Percentiles rank a stretch among this genome's conserved stretches.
Evolutionary conservation across 2,888 invertebrate genomes (phyloP).

Genomic region (Hydriomena furcata): DNA sequence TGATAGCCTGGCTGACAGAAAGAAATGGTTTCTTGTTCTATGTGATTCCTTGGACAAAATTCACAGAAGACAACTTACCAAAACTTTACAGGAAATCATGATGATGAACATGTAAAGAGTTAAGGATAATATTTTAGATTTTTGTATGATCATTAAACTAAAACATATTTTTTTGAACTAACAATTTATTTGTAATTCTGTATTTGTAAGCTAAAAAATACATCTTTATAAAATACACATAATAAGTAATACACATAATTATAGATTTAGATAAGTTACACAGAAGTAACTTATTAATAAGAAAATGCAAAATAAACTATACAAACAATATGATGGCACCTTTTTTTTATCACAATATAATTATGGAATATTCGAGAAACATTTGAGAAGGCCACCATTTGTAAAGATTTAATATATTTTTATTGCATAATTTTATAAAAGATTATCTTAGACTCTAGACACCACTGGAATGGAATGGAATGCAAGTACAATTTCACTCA

Average conservation of each 20-base stretch:
- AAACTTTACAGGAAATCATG: constrained; percentile 60
- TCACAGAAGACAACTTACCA: constrained; percentile 63
- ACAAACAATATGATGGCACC: not conserved
- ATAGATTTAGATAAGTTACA: too few relatives aligned
- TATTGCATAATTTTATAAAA: not conserved
- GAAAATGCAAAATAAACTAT: not conserved
- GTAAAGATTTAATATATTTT: too few relatives aligned
- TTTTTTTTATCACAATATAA: constrained; percentile 3
- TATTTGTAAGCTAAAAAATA: not conserved
- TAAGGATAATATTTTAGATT: too few relatives aligned
- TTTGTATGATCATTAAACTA: too few relatives aligned
- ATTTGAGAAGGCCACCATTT: not conserved
- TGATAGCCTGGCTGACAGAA: constrained; percentile 54
- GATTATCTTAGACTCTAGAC: too few relatives aligned
- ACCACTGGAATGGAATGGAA: too few relatives aligned
- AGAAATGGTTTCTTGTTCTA: constrained; percentile 66
- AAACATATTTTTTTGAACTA: too few relatives aligned
- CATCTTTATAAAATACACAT: too few relatives aligned
- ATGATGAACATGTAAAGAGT: constrained; percentile 52
- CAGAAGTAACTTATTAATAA: too few relatives aligned
- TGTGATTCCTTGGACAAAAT: constrained; percentile 67
- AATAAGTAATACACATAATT: too few relatives aligned
- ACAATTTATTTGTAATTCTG: too few relatives aligned
- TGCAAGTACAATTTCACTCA: too few relatives aligned
- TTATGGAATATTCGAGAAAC: not conserved